Conservation (phyloP, 2,113 vertebrate species). For the Atlantisia rogersi region DNA sequence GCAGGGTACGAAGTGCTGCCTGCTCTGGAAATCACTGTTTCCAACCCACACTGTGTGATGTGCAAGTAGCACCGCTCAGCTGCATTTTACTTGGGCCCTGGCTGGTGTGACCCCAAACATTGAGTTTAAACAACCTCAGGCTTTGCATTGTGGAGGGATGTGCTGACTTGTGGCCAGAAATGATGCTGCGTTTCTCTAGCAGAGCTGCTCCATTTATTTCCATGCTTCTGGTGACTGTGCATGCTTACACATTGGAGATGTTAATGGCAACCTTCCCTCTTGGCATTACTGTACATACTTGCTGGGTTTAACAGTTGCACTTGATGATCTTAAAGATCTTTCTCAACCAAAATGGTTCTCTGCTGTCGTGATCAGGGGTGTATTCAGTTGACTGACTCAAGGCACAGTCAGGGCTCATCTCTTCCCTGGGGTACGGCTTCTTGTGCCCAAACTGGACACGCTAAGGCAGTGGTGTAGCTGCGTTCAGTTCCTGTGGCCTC, state of each 20-base stretch:
- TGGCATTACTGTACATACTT: too few relatives aligned
- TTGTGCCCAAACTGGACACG: rapidly evolving
- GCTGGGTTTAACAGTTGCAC: too few relatives aligned
- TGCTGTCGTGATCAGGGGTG: too few relatives aligned
- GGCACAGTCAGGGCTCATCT: rapidly evolving
- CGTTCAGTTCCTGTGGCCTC: neutral
- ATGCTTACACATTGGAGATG: rapidly evolving
- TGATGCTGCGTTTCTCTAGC: rapidly evolving
- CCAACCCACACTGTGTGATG: rapidly evolving
- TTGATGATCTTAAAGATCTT: too few relatives aligned
- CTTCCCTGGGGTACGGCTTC: neutral
- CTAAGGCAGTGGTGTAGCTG: rapidly evolving
- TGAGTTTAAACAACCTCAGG: neutral
- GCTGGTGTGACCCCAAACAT: rapidly evolving
- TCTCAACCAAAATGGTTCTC: too few relatives aligned
- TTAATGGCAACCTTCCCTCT: rapidly evolving
- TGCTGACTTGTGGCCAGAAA: neutral
- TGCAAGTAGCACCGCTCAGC: neutral
- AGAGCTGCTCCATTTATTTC: neutral
- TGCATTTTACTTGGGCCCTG: rapidly evolving
- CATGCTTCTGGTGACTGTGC: neutral
- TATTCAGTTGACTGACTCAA: neutral
- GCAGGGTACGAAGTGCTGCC: rapidly evolving
- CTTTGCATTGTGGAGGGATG: rapidly evolving
- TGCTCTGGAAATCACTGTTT: neutral